These are phyloP conservation scores for Dryoscopus gambensis DNA, from an alignment of 2,113 vertebrate species.

Conservation along the genomic window DNA sequence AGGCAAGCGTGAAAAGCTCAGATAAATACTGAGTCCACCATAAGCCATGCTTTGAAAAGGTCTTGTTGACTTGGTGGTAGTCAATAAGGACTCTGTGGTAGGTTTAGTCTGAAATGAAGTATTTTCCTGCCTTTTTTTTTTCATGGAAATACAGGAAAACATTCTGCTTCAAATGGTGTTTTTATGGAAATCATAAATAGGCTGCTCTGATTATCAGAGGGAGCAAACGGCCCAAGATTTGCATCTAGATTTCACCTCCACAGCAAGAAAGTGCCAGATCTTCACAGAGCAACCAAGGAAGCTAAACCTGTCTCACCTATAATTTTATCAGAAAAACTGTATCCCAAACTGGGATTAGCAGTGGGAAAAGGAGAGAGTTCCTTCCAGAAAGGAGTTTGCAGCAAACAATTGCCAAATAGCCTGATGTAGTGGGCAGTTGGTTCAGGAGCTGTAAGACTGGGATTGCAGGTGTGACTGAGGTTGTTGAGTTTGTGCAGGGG, in stretches of 20 bases:
- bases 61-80: not conserved
- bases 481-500: not conserved
- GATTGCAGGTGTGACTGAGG: not conserved
- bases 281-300: not conserved
- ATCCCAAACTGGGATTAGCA: not conserved
- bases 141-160: not conserved
- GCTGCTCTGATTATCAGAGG: not conserved
- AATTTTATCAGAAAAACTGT: not conserved
- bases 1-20: not conserved
- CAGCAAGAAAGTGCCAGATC: not conserved
- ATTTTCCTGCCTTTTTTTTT: not conserved
- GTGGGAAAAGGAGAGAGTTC: not conserved
- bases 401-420: not conserved
- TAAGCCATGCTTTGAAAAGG: not conserved
- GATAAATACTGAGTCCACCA: not conserved
- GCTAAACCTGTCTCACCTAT: not conserved
- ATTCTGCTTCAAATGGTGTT: not conserved
- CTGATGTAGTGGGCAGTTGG: not conserved
- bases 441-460: not conserved
- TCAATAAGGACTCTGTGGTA: not conserved
- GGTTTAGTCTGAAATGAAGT: not conserved
- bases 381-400: not conserved
- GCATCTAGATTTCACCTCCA: not conserved
- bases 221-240: not conserved
- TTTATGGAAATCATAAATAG: not conserved